phyloP scores from a whole-genome alignment of 2,888 invertebrate genomes.

The Saturnia japonica region DNA sequence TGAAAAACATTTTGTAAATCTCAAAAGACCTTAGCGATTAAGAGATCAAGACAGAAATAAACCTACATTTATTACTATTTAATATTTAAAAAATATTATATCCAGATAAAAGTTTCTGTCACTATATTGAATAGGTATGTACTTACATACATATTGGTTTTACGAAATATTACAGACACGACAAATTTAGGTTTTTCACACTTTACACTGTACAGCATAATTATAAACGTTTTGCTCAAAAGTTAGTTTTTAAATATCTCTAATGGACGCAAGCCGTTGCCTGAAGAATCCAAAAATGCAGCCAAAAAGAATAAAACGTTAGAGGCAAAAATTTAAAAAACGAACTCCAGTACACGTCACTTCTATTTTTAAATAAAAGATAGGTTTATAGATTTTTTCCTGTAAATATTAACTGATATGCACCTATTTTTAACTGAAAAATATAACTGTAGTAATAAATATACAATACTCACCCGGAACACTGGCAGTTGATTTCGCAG shows the following conservation, averaged over 20 bases:
- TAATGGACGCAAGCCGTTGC: no score
- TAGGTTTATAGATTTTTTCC: neutral
- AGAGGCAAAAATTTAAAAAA: neutral
- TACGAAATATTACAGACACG: no score
- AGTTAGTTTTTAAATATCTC: no score
- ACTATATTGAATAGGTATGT: neutral
- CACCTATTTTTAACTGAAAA: neutral
- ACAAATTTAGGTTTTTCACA: no score
- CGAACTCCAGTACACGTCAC: neutral
- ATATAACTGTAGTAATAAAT: neutral
- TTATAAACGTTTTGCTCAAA: no score
- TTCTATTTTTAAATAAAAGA: neutral
- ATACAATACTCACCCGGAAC: slow-evolving; percentile 65
- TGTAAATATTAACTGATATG: neutral
- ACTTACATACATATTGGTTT: no score
- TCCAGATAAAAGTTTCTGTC: neutral
- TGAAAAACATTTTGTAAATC: neutral
- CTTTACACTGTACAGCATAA: no score
- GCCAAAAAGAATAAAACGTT: neutral
- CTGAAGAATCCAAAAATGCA: neutral
- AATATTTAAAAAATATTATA: neutral
- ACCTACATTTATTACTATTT: no score
- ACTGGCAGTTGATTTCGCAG: slow-evolving; percentile 73
- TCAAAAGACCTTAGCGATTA: no score
- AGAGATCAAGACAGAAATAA: no score